Evolutionary conservation across 2,113 vertebrate genomes (phyloP), one percentile per base, ranked within the genome.

Genomic region (Pteronura brasiliensis): DNA sequence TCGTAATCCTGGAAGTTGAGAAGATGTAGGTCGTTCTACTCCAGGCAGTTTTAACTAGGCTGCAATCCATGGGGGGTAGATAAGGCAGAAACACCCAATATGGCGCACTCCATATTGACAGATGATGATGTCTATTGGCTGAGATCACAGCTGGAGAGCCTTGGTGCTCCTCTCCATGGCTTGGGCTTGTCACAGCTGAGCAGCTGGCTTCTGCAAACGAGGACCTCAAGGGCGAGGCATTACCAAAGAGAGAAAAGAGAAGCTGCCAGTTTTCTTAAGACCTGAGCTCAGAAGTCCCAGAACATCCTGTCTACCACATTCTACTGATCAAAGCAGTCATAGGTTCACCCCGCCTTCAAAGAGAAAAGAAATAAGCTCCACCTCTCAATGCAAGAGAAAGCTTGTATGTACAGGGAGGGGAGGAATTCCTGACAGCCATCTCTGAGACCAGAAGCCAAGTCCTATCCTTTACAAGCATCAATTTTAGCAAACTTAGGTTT

Each of bases 21-120:
- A 42, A 23, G 59, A n/a, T 44, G 0, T 2, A 59, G 72, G 17
- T 25, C 3, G 4, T 29, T 69, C 52, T 57, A 12, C 20, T 65
- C 57, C 55, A 8, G 4, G 10, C 6, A 2, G 8, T 12, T n/a
- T 47, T 55, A 31, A 0, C n/a, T 6, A 47, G 36, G 36, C 80
- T 52, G 23, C 42, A 25, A 23, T 6, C n/a, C n/a, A 9, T 21
- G 55, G 69, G 1, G 6, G 9, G 18, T 47, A 39, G 29, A 25
- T 31, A 11, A 61, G 85, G 39, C 1, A 31, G 85, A 74, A n/a
- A 17, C 3, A 1, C n/a, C 23, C 39, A 36, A 61, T 49, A 47
- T 3, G 67, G 83, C 4, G 7, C 77, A 0, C 14, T 34, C 47
- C 3, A 1, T 0, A 14, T 47, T 9, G 47, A 2, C 13, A 7